Conservation (phyloP, 2,888 invertebrate genomes). For the Drosophila macrospina region DNA sequence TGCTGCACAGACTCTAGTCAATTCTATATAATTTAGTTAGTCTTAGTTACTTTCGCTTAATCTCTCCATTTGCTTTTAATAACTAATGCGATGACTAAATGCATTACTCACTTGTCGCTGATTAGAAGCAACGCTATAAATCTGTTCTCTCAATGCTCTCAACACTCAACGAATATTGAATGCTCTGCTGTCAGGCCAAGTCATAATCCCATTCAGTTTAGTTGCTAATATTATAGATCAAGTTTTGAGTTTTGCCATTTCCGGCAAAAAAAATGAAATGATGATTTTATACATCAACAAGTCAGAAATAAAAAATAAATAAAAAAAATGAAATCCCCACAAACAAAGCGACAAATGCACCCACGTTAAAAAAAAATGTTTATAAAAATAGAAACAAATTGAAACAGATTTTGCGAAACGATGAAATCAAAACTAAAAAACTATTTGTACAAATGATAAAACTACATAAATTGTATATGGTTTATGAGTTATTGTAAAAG, state of each 20-base stretch:
- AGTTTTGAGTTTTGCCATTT: conserved; percentile 21
- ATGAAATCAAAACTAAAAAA: background rate
- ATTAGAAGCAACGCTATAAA: background rate
- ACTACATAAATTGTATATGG: background rate
- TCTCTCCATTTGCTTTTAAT: background rate
- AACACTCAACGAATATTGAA: conserved; percentile 1
- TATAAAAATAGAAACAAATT: background rate
- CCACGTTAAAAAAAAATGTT: conserved; percentile 7
- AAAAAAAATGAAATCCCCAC: background rate
- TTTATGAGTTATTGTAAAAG: conserved; percentile 3
- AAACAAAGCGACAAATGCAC: conserved; percentile 3
- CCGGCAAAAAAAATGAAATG: conserved; percentile 20
- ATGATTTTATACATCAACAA: too few relatives aligned
- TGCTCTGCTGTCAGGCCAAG: conserved; percentile 4
- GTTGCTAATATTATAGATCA: background rate
- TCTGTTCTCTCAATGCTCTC: conserved; percentile 7
- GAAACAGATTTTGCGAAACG: background rate
- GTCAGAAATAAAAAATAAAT: conserved; percentile 9
- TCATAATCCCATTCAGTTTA: conserved; percentile 13
- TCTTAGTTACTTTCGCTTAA: too few relatives aligned
- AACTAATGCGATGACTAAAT: conserved; percentile 9
- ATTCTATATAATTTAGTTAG: too few relatives aligned
- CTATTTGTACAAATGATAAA: conserved; percentile 13
- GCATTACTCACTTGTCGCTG: conserved; percentile 5
- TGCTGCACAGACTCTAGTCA: too few relatives aligned